Base-by-base conservation (phyloP, 2,888 invertebrate species). In the Glaucopsyche alexis region DNA sequence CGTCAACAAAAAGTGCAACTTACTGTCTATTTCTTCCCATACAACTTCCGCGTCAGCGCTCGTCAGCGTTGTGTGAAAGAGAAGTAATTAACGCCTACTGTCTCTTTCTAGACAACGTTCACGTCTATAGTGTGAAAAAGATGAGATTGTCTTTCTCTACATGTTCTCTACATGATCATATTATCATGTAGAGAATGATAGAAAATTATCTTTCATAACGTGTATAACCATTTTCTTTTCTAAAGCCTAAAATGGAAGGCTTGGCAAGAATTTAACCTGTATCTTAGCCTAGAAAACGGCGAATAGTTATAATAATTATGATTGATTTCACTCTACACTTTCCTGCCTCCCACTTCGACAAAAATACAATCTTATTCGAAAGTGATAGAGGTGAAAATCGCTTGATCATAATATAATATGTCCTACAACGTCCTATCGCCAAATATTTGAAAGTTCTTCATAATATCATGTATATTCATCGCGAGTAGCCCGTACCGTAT, bases 231-330 rank as follows among this genome's bases (percentile, higher is more conserved):
- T 29, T 60, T 60, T 60, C 69, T 42, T 7, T 47, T 42, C 52
- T 52, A 55, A 71, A 45, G 55, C 55, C 55, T 55, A 71, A 71
- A n/a, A 60, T 29, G 29, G 29, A 29, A 65, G 49, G 50, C 71
- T 71, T 14, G 71, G 14, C 49, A 52, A 75, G 72, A 72, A 74
- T 76, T 75, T 75, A 78, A 76, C 78, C 77, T 76, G 78, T 74
- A 73, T 71, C 74, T 71, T 76, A 78, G 76, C 77, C 75, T 78
- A 78, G 76, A 78, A 77, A 77, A 78, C 77, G 75, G 72, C 77
- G 29, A 29, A 29, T 75, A 76, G 75, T 74, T 75, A 72, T 74
- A 60, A 71, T 75, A 75, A 76, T 76, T 74, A 74, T 76, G 73
- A 76, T 76, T 74, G 76, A 77, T 77, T 77, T 78, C 75, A 75